Evolutionary conservation across 2,797 vertebrate species (phyloP).

Genomic region (Chelmon rostratus): DNA sequence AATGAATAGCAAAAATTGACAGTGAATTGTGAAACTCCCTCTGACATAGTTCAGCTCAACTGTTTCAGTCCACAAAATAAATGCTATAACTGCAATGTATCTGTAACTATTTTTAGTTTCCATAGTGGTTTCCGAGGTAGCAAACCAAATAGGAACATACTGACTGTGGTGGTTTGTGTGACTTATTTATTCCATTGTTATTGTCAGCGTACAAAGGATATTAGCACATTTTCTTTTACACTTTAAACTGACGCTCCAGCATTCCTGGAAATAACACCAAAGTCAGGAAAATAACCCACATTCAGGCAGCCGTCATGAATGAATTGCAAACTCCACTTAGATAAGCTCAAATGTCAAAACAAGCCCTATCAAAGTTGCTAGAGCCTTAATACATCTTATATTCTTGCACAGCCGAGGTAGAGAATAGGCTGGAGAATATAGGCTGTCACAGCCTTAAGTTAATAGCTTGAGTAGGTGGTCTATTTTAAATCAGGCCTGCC

Average conservation of each 20-base stretch:
- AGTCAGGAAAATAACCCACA: not conserved
- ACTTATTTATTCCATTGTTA: not conserved
- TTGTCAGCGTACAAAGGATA: not conserved
- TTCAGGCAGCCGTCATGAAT: not conserved
- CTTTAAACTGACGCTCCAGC: not conserved
- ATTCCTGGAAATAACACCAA: not conserved
- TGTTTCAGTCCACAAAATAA: not conserved
- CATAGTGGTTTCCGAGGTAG: not conserved
- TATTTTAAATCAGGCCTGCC: conserved; percentile 28
- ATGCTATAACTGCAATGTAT: not conserved
- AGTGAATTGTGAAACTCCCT: not conserved
- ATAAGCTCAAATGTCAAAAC: conserved; percentile 8
- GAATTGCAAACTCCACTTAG: not conserved
- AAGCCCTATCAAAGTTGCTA: not conserved
- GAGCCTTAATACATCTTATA: not conserved
- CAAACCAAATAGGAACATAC: not conserved
- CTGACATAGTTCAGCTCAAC: not conserved
- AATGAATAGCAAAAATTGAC: not conserved
- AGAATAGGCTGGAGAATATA: not conserved
- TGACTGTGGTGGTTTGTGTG: not conserved
- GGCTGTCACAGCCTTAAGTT: conserved; percentile 2
- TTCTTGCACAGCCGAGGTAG: not conserved
- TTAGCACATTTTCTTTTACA: conserved; percentile 11
- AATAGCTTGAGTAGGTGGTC: not conserved
- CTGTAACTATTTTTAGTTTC: not conserved